Percentiles rank a stretch among this genome's conserved stretches.
These are phyloP conservation scores for Chaenodraco wilsoni DNA, from an alignment of 2,797 vertebrate species.

Conservation along the genomic window DNA sequence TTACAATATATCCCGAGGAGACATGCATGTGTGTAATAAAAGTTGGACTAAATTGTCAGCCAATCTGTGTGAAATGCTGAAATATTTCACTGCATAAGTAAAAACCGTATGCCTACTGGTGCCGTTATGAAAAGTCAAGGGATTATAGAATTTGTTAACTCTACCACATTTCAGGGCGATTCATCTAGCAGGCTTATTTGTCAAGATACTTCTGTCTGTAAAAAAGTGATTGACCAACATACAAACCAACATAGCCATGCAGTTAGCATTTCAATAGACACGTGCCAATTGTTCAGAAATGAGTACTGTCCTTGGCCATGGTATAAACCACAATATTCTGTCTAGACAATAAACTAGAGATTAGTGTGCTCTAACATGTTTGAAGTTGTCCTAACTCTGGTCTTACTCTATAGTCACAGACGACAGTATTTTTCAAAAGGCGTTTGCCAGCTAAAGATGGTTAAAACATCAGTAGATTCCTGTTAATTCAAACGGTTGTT, in stretches of 20 bases:
- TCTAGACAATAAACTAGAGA: slow-evolving; percentile 3
- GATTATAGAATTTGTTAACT: background rate
- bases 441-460: slow-evolving; percentile 8
- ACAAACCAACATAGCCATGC: background rate
- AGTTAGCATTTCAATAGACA: background rate
- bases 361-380: slow-evolving; percentile 14
- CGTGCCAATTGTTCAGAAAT: background rate
- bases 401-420: background rate
- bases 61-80: background rate
- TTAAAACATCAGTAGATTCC: slow-evolving; percentile 22
- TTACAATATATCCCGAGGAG: background rate
- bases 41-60: background rate
- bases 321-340: slow-evolving; percentile 18
- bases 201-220: slow-evolving; percentile 1
- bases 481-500: slow-evolving; percentile 35
- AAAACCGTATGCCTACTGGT: background rate
- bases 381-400: slow-evolving; percentile 1
- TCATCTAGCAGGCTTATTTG: background rate
- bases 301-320: background rate
- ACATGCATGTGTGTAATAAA: background rate
- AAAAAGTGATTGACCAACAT: background rate
- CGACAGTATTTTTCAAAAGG: background rate
- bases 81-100: slow-evolving; percentile 2
- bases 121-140: background rate
- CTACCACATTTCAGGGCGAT: background rate